Conservation (phyloP, 2,113 vertebrate species). For the Leuciscus idus region DNA sequence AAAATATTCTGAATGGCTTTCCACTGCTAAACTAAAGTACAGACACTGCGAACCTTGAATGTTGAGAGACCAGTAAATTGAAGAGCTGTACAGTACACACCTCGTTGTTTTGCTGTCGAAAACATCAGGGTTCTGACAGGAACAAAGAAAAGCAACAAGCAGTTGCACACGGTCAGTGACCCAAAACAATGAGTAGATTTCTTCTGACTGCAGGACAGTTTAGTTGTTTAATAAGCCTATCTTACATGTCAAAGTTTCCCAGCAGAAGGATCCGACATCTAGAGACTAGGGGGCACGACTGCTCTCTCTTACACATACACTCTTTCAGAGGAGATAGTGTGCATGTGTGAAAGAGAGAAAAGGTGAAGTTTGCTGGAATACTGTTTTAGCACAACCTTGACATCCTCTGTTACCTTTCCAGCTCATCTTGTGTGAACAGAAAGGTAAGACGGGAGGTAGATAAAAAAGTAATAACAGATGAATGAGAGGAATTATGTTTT, state of each 20-base stretch:
- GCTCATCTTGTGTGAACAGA: slow-evolving; percentile 5
- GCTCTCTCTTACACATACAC: slow-evolving; percentile 1
- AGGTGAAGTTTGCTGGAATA: slow-evolving; percentile 15
- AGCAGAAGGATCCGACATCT: slow-evolving; percentile 24
- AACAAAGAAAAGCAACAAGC: slow-evolving; percentile 23
- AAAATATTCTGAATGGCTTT: not conserved
- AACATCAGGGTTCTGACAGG: slow-evolving; percentile 11
- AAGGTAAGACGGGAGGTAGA: slow-evolving; percentile 4
- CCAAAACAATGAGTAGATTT: not conserved
- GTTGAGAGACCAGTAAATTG: not conserved
- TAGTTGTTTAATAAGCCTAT: slow-evolving; percentile 50
- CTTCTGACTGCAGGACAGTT: slow-evolving; percentile 5
- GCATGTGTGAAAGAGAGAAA: slow-evolving; percentile 10
- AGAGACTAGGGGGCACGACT: not conserved
- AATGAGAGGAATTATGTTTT: slow-evolving; percentile 29
- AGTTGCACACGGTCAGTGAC: slow-evolving; percentile 32
- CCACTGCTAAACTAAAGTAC: not conserved
- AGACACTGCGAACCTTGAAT: not conserved
- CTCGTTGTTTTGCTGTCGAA: slow-evolving; percentile 19
- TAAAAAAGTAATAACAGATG: not conserved
- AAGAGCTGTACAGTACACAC: slow-evolving; percentile 1
- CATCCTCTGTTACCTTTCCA: slow-evolving; percentile 3
- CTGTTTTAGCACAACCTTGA: slow-evolving; percentile 53
- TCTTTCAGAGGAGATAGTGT: not conserved
- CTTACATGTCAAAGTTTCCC: slow-evolving; percentile 27